A percentile compares a stretch with the other conserved stretches of the same genome.
phyloP scores from a whole-genome alignment of 2,113 vertebrate species.

The Chascanopsetta lugubris region DNA sequence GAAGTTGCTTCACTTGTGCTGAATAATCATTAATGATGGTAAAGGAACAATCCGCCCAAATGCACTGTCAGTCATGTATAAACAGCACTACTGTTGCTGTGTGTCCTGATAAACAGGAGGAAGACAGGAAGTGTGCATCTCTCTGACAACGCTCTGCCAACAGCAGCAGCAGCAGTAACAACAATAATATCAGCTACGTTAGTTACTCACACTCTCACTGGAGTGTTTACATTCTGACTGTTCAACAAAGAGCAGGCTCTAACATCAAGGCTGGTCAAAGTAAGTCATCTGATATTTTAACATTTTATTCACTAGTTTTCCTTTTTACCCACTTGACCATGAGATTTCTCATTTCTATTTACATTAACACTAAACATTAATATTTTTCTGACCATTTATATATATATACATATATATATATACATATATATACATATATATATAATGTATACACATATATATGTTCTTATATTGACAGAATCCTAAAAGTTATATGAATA shows the following conservation, averaged over 20 bases:
- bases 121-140: constrained; percentile 70
- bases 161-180: neutral
- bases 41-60: neutral
- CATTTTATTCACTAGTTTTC: neutral
- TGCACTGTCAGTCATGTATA: neutral
- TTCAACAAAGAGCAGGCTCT: neutral
- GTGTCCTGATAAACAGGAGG: constrained; percentile 54
- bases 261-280: constrained; percentile 47
- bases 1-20: constrained; percentile 39
- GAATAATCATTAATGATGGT: constrained; percentile 5
- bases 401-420: no score
- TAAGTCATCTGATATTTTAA: constrained; percentile 53
- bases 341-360: no score
- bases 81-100: no score
- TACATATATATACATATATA: no score
- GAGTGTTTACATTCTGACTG: neutral
- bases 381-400: no score
- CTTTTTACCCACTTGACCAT: no score
- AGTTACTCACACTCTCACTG: constrained; percentile 27
- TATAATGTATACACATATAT: no score
- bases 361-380: no score
- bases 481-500: no score
- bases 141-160: constrained; percentile 52
- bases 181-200: neutral
- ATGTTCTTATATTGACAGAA: no score